Evolutionary conservation across 92 coral and sea anemone species (phyloP).

Genomic region (Phenganax subtilis): DNA sequence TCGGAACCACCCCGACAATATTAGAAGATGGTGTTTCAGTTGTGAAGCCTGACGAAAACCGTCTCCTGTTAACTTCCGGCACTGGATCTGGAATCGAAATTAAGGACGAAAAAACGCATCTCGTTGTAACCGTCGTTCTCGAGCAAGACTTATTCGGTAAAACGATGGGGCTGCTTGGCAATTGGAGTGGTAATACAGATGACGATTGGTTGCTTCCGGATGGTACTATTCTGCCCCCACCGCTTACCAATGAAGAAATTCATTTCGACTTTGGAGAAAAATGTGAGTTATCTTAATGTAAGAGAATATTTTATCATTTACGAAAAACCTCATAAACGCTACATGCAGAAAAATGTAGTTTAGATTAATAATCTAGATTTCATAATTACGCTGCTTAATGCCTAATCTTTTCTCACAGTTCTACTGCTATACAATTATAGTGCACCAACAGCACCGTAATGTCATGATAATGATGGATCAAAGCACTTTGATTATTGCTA

Average conservation of each 20-base stretch:
- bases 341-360: too few species aligned
- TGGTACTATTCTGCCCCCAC: slow-evolving; percentile 56
- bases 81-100: slow-evolving; percentile 22
- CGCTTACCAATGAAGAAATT: slow-evolving; percentile 56
- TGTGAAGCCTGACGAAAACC: slow-evolving; percentile 5
- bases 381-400: too few species aligned
- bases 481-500: too few species aligned
- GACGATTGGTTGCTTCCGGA: slow-evolving; percentile 63
- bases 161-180: slow-evolving; percentile 71
- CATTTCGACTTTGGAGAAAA: slow-evolving; percentile 68
- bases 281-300: slow-evolving; percentile 48
- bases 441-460: too few species aligned
- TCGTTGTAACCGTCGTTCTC: slow-evolving; percentile 23
- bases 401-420: too few species aligned
- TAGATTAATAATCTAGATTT: too few species aligned
- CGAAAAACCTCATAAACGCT: background rate
- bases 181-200: slow-evolving; percentile 61
- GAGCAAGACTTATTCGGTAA: slow-evolving; percentile 19
- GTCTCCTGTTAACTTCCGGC: background rate
- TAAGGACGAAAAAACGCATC: slow-evolving; percentile 6
- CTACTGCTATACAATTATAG: too few species aligned
- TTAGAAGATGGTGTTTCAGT: slow-evolving; percentile 12
- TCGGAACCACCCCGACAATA: background rate
- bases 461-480: too few species aligned
- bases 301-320: background rate